phyloP scores from a whole-genome alignment of 2,888 invertebrate genomes.

The Drosophila kambysellisi region DNA sequence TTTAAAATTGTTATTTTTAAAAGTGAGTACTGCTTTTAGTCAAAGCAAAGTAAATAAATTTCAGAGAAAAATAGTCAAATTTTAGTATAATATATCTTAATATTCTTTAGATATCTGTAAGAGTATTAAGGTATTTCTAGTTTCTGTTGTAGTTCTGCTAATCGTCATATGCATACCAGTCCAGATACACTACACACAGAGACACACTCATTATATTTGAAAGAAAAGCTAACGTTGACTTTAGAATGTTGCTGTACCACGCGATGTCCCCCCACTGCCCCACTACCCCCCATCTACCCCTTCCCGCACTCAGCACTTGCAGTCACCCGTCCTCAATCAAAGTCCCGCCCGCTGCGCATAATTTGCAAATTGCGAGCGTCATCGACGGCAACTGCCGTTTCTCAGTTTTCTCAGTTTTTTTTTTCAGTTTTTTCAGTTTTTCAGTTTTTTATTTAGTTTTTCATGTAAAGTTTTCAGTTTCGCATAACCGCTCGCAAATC shows the following conservation, averaged over 20 bases:
- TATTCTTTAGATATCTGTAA: neutral
- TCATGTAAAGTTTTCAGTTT: slow-evolving; percentile 44
- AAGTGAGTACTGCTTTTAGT: no score
- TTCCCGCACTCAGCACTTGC: neutral
- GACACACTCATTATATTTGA: slow-evolving; percentile 20
- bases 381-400: slow-evolving; percentile 42
- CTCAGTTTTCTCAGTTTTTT: slow-evolving; percentile 25
- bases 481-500: slow-evolving; percentile 68
- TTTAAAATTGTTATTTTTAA: no score
- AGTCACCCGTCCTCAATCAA: slow-evolving; percentile 37
- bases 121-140: neutral
- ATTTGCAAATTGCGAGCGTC: slow-evolving; percentile 76
- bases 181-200: slow-evolving; percentile 10
- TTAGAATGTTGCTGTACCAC: slow-evolving; percentile 77
- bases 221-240: slow-evolving; percentile 65
- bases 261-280: slow-evolving; percentile 19
- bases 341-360: slow-evolving; percentile 65
- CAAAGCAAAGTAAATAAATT: no score
- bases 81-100: neutral
- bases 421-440: slow-evolving; percentile 12
- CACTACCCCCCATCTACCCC: neutral
- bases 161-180: slow-evolving; percentile 55
- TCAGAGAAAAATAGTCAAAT: neutral
- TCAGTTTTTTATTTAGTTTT: slow-evolving; percentile 19
- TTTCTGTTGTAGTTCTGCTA: slow-evolving; percentile 22